Percentiles rank a stretch among this genome's conserved stretches.
Conservation (phyloP, 2,113 vertebrate genomes). For the Canis aureus region DNA sequence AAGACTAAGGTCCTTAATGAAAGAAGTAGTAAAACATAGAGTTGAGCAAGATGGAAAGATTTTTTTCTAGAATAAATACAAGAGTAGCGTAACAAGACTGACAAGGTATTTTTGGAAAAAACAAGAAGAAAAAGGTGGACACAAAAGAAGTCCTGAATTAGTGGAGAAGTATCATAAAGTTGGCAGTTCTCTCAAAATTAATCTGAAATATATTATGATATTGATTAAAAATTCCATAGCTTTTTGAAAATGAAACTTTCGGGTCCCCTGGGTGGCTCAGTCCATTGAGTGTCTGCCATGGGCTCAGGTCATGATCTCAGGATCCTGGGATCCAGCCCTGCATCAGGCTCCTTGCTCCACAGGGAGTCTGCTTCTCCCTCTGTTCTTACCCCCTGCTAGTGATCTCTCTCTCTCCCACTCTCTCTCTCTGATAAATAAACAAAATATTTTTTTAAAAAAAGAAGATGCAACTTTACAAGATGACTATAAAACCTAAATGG, state of each 20-base stretch:
- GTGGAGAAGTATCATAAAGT: neutral
- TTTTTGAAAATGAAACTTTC: neutral
- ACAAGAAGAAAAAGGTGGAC: neutral
- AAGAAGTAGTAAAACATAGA: neutral
- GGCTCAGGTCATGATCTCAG: no score
- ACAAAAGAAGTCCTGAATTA: neutral
- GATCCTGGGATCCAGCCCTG: no score
- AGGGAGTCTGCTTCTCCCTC: no score
- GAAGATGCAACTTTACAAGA: neutral
- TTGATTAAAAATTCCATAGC: slow-evolving; percentile 13
- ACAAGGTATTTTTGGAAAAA: neutral
- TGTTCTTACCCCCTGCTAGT: no score
- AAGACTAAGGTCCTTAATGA: neutral
- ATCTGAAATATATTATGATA: slow-evolving; percentile 4
- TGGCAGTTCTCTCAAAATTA: slow-evolving; percentile 6
- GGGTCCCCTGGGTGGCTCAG: no score
- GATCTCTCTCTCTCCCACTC: no score
- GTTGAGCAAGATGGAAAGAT: neutral
- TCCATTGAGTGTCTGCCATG: no score
- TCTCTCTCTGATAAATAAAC: no score
- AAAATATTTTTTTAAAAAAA: no score
- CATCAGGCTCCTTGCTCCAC: no score
- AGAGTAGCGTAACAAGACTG: neutral
- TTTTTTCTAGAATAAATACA: neutral
- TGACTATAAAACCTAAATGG: neutral